Evolutionary conservation across 2,113 vertebrate species (phyloP).

Genomic region (Ginglymostoma cirratum): DNA sequence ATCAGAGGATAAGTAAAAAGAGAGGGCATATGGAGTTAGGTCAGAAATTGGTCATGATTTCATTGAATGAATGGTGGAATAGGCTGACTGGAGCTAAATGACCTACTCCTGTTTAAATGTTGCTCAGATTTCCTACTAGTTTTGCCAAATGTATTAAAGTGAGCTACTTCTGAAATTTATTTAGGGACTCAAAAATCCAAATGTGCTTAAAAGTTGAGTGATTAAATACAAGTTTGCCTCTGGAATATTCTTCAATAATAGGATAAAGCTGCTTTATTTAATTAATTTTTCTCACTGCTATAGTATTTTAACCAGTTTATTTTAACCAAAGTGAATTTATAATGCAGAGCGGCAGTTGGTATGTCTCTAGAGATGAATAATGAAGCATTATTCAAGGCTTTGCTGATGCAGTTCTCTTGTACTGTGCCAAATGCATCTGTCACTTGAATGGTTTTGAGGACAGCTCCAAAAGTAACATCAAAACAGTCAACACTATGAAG

Average conservation of each 20-base stretch:
- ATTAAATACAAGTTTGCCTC: background rate
- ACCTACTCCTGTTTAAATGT: too few relatives aligned
- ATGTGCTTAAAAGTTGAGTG: background rate
- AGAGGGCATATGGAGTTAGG: too few relatives aligned
- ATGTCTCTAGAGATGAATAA: conserved; percentile 32
- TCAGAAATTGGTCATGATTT: too few relatives aligned
- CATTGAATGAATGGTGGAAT: background rate
- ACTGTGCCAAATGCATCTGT: background rate
- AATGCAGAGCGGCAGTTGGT: background rate
- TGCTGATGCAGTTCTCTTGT: conserved; percentile 14
- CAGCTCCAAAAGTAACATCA: background rate
- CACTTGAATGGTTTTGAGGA: background rate
- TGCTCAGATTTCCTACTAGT: background rate
- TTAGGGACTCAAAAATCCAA: background rate
- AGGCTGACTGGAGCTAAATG: background rate
- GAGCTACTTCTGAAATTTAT: background rate
- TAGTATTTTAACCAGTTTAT: background rate
- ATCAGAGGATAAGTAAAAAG: too few relatives aligned
- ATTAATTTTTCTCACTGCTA: background rate
- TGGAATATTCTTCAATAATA: background rate
- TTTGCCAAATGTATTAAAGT: background rate
- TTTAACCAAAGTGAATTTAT: background rate
- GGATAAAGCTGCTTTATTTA: background rate
- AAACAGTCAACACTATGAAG: background rate
- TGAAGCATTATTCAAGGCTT: background rate